Percentiles rank a stretch among this genome's conserved stretches.
phyloP scores from a whole-genome alignment of 2,113 vertebrate genomes.

The Gymnocephalus cernua region DNA sequence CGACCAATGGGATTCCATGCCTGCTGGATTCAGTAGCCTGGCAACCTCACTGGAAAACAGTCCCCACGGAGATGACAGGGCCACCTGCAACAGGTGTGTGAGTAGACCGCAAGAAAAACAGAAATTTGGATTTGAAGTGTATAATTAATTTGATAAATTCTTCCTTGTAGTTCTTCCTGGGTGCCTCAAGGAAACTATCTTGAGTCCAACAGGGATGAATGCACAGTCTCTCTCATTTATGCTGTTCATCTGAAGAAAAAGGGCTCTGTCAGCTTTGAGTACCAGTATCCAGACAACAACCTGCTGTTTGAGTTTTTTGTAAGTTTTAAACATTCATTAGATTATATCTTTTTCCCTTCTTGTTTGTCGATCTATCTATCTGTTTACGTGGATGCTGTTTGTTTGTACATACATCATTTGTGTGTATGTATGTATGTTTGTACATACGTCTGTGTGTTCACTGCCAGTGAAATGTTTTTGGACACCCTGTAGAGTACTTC shows the following conservation, averaged over 20 bases:
- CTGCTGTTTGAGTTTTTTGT: constrained; percentile 99
- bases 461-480: background rate
- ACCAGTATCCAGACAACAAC: constrained; percentile 97
- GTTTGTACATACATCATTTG: background rate
- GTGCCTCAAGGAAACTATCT: constrained; percentile 93
- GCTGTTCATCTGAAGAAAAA: constrained; percentile 97
- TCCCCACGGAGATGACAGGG: constrained; percentile 76
- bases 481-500: background rate
- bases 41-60: constrained; percentile 90
- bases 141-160: background rate
- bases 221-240: constrained; percentile 96
- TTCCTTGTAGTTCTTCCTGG: constrained; percentile 88
- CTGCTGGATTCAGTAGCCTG: constrained; percentile 93
- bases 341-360: background rate
- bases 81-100: constrained; percentile 91
- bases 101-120: background rate
- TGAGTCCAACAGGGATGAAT: constrained; percentile 97
- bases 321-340: constrained; percentile 74
- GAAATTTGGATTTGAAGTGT: background rate
- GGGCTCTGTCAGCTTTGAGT: constrained; percentile 94
- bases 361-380: background rate
- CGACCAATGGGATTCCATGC: constrained; percentile 95
- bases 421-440: too few relatives aligned
- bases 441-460: background rate
- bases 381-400: background rate